phyloP scores from a whole-genome alignment of 2,797 vertebrate species.

The Telmatherina bonti region DNA sequence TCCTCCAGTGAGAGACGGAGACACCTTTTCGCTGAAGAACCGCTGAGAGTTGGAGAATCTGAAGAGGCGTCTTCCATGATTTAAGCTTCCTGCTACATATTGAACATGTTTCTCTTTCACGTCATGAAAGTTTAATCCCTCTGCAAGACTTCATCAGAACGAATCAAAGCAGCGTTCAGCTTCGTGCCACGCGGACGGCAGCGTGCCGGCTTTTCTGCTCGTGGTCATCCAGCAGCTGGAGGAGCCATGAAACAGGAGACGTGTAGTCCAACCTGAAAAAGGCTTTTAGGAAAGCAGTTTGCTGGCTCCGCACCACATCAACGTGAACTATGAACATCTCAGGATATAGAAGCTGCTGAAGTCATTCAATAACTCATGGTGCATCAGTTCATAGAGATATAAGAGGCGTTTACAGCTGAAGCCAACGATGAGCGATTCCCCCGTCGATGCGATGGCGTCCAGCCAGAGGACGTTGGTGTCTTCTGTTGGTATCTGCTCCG shows the following conservation, averaged over 20 bases:
- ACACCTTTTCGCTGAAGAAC: no score
- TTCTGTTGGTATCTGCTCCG: no score
- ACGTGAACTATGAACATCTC: slow-evolving; percentile 9
- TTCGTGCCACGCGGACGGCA: slow-evolving; percentile 35
- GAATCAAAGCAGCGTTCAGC: slow-evolving; percentile 71
- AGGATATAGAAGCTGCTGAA: slow-evolving; percentile 1
- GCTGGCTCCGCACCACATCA: slow-evolving; percentile 12
- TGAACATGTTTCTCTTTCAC: slow-evolving; percentile 84
- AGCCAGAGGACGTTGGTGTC: no score
- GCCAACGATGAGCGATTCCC: no score
- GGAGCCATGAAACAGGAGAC: neutral
- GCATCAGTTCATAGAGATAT: no score
- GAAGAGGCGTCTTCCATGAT: slow-evolving; percentile 80
- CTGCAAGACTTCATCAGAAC: slow-evolving; percentile 74
- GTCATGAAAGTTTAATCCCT: slow-evolving; percentile 77
- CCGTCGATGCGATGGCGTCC: no score
- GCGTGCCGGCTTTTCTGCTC: slow-evolving; percentile 41
- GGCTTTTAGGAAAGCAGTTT: neutral
- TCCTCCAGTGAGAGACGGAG: neutral
- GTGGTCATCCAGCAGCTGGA: slow-evolving; percentile 21
- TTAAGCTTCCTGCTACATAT: slow-evolving; percentile 80
- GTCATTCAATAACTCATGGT: neutral
- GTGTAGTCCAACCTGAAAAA: neutral
- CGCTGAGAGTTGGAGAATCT: slow-evolving; percentile 64
- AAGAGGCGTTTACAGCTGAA: neutral